Evolutionary conservation across 2,888 invertebrate genomes (phyloP).

Genomic region (Polylopha cassiicola): DNA sequence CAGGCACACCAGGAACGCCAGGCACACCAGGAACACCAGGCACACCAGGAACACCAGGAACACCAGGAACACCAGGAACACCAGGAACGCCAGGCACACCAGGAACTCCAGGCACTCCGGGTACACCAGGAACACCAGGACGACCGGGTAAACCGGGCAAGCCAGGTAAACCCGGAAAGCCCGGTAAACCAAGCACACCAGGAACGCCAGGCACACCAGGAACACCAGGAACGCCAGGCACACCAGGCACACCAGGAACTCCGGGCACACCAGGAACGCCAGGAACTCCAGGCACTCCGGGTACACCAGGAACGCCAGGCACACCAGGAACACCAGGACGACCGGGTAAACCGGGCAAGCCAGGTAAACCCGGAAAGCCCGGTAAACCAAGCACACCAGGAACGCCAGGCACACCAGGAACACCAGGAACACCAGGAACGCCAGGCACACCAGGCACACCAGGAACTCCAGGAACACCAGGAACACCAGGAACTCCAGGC

Average conservation of each 20-base stretch:
- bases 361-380: background rate
- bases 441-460: constrained; percentile 4
- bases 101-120: background rate
- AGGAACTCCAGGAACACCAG: background rate
- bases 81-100: background rate
- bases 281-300: background rate
- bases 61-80: background rate
- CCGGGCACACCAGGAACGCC: background rate
- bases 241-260: background rate
- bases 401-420: background rate
- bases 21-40: background rate
- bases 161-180: background rate
- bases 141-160: background rate
- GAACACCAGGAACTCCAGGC: background rate
- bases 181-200: background rate
- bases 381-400: background rate
- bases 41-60: background rate
- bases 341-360: background rate
- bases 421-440: background rate
- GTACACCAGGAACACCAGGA: background rate
- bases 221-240: background rate
- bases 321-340: background rate
- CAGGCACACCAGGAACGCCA: background rate
- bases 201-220: background rate
- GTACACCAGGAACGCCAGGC: background rate